Percentiles rank a stretch among this genome's conserved stretches.
These are phyloP conservation scores for Silurus meridionalis DNA, from an alignment of 2,113 vertebrate genomes.

Conservation along the genomic window DNA sequence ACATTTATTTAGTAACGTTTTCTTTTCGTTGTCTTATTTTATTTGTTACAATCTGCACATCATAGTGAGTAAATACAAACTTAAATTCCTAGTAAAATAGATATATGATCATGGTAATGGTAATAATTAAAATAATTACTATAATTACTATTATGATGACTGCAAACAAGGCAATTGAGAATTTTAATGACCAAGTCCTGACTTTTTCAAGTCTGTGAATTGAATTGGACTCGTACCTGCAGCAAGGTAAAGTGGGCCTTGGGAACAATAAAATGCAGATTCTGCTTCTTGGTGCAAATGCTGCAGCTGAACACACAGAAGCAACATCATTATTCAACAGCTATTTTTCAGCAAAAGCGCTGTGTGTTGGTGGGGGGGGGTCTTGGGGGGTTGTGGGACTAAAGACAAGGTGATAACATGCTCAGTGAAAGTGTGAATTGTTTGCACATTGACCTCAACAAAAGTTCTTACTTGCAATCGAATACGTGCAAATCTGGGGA, in stretches of 20 bases:
- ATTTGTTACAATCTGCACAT: neutral
- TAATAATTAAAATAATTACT: neutral
- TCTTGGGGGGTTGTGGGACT: neutral
- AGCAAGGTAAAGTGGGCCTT: slow-evolving; percentile 83
- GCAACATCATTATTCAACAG: neutral
- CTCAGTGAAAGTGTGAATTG: neutral
- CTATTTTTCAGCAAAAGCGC: neutral
- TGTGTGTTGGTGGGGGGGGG: no score
- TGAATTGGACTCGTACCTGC: slow-evolving; percentile 72
- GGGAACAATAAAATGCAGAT: slow-evolving; percentile 91
- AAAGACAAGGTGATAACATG: neutral
- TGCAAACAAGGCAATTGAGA: neutral
- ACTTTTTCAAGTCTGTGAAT: neutral
- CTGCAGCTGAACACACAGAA: slow-evolving; percentile 81
- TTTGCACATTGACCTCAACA: neutral
- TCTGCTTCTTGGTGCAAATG: slow-evolving; percentile 95
- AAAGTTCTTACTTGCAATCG: slow-evolving; percentile 86
- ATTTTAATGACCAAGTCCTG: neutral
- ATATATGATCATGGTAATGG: neutral
- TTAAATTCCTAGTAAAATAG: neutral
- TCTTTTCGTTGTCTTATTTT: neutral
- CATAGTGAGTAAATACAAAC: neutral
- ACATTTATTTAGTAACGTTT: neutral
- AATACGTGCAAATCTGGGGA: slow-evolving; percentile 86
- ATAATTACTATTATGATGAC: neutral